A percentile compares a stretch with the other conserved stretches of the same genome.
Conservation (phyloP, 2,888 invertebrate genomes). For the Agrochola macilenta region DNA sequence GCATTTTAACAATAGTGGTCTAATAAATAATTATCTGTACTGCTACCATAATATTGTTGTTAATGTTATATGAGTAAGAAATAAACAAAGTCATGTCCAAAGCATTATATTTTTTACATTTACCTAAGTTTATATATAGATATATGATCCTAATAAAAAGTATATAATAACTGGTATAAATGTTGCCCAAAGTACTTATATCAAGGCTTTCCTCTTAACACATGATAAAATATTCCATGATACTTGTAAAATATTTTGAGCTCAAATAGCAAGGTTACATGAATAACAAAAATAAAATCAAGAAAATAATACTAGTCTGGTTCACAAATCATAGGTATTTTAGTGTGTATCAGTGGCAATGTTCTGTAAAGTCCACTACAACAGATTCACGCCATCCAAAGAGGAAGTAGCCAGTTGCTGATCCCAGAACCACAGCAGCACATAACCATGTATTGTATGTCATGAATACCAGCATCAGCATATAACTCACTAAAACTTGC, state of each 20-base stretch:
- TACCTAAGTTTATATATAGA: constrained; percentile 77
- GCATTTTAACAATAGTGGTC: background rate
- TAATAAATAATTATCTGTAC: background rate
- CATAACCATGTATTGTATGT: constrained; percentile 99
- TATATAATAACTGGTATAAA: constrained; percentile 87
- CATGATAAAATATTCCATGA: constrained; percentile 83
- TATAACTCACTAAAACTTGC: constrained; percentile 97
- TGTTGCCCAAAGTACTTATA: constrained; percentile 80
- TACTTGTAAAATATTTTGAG: constrained; percentile 82
- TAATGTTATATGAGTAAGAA: constrained; percentile 41
- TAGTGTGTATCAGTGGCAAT: constrained; percentile 94
- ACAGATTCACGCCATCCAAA: constrained; percentile 99
- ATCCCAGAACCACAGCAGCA: constrained; percentile 96
- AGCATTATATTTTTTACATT: constrained; percentile 80
- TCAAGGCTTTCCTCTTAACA: constrained; percentile 84
- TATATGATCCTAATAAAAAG: constrained; percentile 78
- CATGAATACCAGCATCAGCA: constrained; percentile 99
- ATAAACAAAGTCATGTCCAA: constrained; percentile 71
- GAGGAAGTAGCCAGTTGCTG: constrained; percentile 97
- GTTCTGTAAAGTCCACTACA: constrained; percentile 98
- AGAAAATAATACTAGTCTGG: constrained; percentile 67
- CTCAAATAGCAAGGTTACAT: constrained; percentile 78
- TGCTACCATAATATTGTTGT: background rate
- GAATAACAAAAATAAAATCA: constrained; percentile 69
- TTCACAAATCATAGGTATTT: constrained; percentile 52